phyloP scores from a whole-genome alignment of 2,888 invertebrate species.

The Fissipunctia ypsillon region DNA sequence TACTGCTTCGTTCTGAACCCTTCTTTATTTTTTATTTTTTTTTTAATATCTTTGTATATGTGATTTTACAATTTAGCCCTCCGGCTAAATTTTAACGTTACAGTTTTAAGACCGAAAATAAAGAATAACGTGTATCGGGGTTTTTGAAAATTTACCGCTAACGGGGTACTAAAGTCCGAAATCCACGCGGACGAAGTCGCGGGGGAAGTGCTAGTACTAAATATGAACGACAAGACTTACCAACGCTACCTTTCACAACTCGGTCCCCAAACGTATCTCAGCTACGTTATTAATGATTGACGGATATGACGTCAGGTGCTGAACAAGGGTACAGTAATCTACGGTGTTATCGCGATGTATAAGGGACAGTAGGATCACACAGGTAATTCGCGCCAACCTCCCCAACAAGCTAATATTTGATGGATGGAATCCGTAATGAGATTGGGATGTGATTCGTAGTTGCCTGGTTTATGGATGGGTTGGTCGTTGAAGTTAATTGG shows the following conservation, averaged over 20 bases:
- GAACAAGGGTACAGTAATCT: slow-evolving; percentile 66
- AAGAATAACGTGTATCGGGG: no score
- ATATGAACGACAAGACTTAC: no score
- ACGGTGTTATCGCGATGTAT: slow-evolving; percentile 59
- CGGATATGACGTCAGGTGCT: slow-evolving; percentile 58
- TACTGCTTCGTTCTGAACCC: no score
- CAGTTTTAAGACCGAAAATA: no score
- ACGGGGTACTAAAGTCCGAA: no score
- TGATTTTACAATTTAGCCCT: no score
- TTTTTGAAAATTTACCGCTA: no score
- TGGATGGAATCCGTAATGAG: slow-evolving; percentile 61
- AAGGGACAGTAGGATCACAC: slow-evolving; percentile 58
- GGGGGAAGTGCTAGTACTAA: no score
- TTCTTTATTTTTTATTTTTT: no score
- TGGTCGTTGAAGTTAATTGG: slow-evolving; percentile 2
- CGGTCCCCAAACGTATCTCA: slow-evolving; percentile 31
- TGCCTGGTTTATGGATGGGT: slow-evolving; percentile 4
- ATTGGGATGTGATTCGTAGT: slow-evolving; percentile 45
- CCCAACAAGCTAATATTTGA: slow-evolving; percentile 48
- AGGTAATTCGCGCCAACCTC: slow-evolving; percentile 56
- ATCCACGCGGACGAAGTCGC: no score
- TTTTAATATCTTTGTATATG: no score
- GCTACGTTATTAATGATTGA: slow-evolving; percentile 68
- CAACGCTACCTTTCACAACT: slow-evolving; percentile 11
- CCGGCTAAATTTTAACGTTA: no score